phyloP scores from a whole-genome alignment of 2,888 invertebrate species.

The Calliphora vomitoria region DNA sequence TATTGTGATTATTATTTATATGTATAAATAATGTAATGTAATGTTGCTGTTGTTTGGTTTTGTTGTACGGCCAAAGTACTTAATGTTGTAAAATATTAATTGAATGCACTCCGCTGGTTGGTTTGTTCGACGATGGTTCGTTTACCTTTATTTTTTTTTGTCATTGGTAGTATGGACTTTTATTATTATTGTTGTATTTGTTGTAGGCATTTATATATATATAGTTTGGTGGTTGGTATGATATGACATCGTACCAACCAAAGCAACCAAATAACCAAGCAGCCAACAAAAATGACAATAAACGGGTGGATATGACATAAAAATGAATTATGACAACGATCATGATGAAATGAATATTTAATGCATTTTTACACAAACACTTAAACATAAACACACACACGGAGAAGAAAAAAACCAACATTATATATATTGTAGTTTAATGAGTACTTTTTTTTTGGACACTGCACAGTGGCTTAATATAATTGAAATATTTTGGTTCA shows the following conservation, averaged over 20 bases:
- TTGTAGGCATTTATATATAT: background rate
- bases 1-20: conserved; percentile 46
- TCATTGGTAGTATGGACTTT: conserved; percentile 32
- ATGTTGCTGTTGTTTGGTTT: conserved; percentile 38
- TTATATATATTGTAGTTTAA: conserved; percentile 34
- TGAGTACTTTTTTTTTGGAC: conserved; percentile 15
- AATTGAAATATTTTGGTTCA: no score
- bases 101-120: conserved; percentile 57
- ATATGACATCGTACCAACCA: conserved; percentile 23
- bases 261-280: background rate
- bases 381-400: background rate
- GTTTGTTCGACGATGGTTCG: conserved; percentile 53
- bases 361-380: conserved; percentile 53
- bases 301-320: conserved; percentile 70
- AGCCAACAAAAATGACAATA: conserved; percentile 64
- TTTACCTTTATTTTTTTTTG: conserved; percentile 56
- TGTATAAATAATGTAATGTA: background rate
- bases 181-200: conserved; percentile 18
- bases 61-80: conserved; percentile 63
- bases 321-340: conserved; percentile 70
- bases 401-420: background rate
- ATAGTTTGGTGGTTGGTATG: background rate
- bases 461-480: background rate
- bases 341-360: conserved; percentile 69
- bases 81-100: conserved; percentile 73